phyloP scores from a whole-genome alignment of 2,797 vertebrate genomes.

The Spea hammondii region DNA sequence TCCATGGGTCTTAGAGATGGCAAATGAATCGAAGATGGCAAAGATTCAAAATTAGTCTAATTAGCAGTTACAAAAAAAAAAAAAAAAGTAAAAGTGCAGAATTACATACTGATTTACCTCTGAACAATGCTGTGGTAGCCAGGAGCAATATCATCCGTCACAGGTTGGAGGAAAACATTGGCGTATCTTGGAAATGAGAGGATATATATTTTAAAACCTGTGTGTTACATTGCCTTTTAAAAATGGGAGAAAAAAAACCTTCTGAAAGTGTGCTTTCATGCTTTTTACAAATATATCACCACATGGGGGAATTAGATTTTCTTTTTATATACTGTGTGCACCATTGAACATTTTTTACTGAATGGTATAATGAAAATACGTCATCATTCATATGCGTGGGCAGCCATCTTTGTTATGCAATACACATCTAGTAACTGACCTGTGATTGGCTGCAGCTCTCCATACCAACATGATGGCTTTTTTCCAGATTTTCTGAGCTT shows the following conservation, averaged over 20 bases:
- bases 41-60: not conserved
- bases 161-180: slow-evolving; percentile 96
- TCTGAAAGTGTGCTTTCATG: no score
- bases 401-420: no score
- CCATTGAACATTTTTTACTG: no score
- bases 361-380: no score
- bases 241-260: no score
- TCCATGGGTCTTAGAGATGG: slow-evolving; percentile 80
- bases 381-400: no score
- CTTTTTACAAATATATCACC: no score
- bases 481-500: slow-evolving; percentile 98
- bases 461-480: slow-evolving; percentile 98
- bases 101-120: slow-evolving; percentile 72
- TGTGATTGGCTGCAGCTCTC: slow-evolving; percentile 97
- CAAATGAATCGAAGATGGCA: slow-evolving; percentile 14
- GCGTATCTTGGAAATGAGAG: slow-evolving; percentile 78
- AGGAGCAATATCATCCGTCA: slow-evolving; percentile 95
- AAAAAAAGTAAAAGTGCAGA: not conserved
- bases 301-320: no score
- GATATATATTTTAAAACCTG: not conserved
- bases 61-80: not conserved
- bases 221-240: no score
- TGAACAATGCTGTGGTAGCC: slow-evolving; percentile 97
- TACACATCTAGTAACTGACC: slow-evolving; percentile 66
- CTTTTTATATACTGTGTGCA: no score